Evolutionary conservation across 2,888 invertebrate genomes (phyloP), one percentile per base, ranked within the genome.

Genomic region (Strigamia crassipes): DNA sequence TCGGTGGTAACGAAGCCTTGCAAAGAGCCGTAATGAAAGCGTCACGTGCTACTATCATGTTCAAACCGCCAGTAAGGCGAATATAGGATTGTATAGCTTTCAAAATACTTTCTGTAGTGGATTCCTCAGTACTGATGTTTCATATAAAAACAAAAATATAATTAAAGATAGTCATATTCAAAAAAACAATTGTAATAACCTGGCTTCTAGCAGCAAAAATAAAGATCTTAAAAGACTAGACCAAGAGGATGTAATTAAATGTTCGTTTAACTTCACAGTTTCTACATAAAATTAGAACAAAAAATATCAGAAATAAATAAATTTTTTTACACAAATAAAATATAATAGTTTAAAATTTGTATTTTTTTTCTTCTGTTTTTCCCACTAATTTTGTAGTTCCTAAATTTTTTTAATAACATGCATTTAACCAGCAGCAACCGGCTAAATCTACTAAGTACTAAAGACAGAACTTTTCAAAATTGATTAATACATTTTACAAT

Each of bases 21-120:
- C 99, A 99, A 86, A 99, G 92, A 4, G 97, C 94, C 78, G 95
- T 94, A 77, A 98, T 94, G 87, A 97, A 96, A 66, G 97, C 96
- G 90, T 99, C 97, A 42, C 98, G 92, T 0, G 96, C 95, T 18
- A 91, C 89, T 73, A 91, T 90, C 85, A 94, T 88, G 81, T 92
- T 92, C 83, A 97, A 90, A 87, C 93, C 91, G 21, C 98, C 99
- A 86, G 97, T 96, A 77, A 98, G 90, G 46, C 95, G 93, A 0
- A 96, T 95, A 85, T 95, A 93, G 0, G 94, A 94, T 88, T 97
- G 96, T 87, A 98, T 93, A 56, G 96, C 93, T 86, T 96, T 95
- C 61, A 99, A 90, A 81, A 99, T 94, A 85, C 93, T 94, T 88
- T 99, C 99, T 23, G 94, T 94, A 21, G 94, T 92, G 23, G 94